phyloP scores from a whole-genome alignment of 2,797 vertebrate species.

The Varecia variegata region DNA sequence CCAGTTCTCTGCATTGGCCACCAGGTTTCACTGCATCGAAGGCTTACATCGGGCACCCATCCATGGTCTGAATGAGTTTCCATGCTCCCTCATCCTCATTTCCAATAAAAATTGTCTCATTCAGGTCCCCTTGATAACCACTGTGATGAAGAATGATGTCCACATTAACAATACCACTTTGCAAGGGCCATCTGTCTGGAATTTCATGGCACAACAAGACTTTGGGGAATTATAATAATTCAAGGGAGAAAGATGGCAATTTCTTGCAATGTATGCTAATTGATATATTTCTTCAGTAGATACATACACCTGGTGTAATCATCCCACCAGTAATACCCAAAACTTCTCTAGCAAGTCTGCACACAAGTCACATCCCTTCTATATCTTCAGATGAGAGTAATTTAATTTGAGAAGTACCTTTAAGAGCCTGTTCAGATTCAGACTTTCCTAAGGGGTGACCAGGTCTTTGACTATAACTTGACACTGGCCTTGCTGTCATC shows the following conservation, averaged over 20 bases:
- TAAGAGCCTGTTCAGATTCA: conserved; percentile 96
- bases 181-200: conserved; percentile 93
- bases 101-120: conserved; percentile 96
- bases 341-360: conserved; percentile 96
- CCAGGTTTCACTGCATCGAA: conserved; percentile 98
- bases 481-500: conserved; percentile 87
- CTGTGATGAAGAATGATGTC: conserved; percentile 98
- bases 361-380: conserved; percentile 95
- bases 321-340: conserved; percentile 95
- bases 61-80: conserved; percentile 95
- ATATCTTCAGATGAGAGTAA: conserved; percentile 94
- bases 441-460: conserved; percentile 91
- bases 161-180: conserved; percentile 98
- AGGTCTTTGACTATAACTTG: neutral
- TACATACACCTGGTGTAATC: conserved; percentile 94
- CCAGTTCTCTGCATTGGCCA: conserved; percentile 95
- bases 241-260: conserved; percentile 97
- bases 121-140: conserved; percentile 97
- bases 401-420: conserved; percentile 98
- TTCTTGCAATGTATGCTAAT: conserved; percentile 95
- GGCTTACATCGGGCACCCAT: conserved; percentile 98
- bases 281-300: conserved; percentile 94
- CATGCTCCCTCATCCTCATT: conserved; percentile 94
- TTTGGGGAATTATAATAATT: conserved; percentile 99
- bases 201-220: conserved; percentile 98